Evolutionary conservation across 2,888 invertebrate genomes (phyloP).

Genomic region (Scaptodrosophila latifasciaeformis): DNA sequence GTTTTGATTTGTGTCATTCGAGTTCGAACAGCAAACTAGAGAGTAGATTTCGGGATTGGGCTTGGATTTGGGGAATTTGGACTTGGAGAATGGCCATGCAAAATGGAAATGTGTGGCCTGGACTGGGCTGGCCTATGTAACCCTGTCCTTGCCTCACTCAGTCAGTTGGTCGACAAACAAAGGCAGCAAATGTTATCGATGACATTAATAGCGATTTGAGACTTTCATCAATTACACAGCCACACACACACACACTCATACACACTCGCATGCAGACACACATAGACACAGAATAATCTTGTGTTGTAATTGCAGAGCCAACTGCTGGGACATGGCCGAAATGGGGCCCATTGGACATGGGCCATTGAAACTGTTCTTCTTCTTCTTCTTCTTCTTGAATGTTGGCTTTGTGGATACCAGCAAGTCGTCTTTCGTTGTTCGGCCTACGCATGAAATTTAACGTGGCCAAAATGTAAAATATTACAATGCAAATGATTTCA

Average conservation of each 20-base stretch:
- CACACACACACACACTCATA: no score
- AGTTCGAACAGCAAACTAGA: constrained; percentile 58
- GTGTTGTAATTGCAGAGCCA: constrained; percentile 21
- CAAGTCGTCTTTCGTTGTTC: constrained; percentile 20
- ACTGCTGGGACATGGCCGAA: no score
- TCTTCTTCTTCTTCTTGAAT: not conserved
- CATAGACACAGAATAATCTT: no score
- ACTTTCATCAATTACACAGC: constrained; percentile 65
- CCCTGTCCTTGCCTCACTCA: constrained; percentile 2
- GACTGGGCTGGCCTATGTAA: constrained; percentile 20
- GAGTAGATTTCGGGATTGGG: no score
- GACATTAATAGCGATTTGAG: constrained; percentile 67
- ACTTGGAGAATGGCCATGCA: no score
- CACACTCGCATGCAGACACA: no score
- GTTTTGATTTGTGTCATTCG: constrained; percentile 65
- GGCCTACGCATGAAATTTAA: constrained; percentile 54
- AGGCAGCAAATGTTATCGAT: constrained; percentile 54
- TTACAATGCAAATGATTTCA: constrained; percentile 68
- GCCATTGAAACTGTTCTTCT: not conserved
- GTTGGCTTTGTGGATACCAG: not conserved
- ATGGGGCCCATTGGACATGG: constrained; percentile 25
- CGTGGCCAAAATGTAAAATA: constrained; percentile 57
- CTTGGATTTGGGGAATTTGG: no score
- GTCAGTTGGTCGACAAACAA: constrained; percentile 10
- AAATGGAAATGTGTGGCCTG: constrained; percentile 32